Percentiles rank a stretch among this genome's conserved stretches.
Conservation (phyloP, 2,888 invertebrate species). For the Leptopilina syphax region DNA sequence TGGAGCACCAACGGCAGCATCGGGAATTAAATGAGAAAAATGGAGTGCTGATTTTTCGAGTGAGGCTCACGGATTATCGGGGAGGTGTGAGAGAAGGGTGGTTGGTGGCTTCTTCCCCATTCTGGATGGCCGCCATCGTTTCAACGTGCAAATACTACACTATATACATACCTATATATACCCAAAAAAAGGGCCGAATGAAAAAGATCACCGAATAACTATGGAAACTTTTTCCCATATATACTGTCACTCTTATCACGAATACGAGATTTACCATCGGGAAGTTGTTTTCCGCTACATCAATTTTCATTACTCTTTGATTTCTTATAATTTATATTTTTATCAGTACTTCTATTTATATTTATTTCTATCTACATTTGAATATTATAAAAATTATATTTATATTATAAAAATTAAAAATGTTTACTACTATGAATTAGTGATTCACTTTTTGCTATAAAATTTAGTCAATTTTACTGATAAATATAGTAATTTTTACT, state of each 20-base stretch:
- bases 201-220: constrained; percentile 32
- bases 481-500: too few species aligned
- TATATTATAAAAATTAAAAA: too few species aligned
- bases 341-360: neutral
- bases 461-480: too few species aligned
- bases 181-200: neutral
- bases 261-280: constrained; percentile 33
- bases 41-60: constrained; percentile 50
- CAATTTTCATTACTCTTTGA: neutral
- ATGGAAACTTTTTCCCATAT: neutral
- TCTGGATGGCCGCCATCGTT: constrained; percentile 17
- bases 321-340: neutral
- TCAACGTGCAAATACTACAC: neutral
- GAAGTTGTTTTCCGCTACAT: neutral
- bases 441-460: neutral
- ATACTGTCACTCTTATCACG: neutral
- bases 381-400: too few species aligned
- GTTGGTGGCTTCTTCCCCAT: constrained; percentile 10
- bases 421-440: too few species aligned
- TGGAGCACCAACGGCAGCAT: constrained; percentile 30
- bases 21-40: constrained; percentile 50
- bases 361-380: neutral
- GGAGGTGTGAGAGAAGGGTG: neutral
- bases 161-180: neutral
- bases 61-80: constrained; percentile 45